phyloP scores from a whole-genome alignment of 2,888 invertebrate genomes.

The Acanthacorydalis orientalis region DNA sequence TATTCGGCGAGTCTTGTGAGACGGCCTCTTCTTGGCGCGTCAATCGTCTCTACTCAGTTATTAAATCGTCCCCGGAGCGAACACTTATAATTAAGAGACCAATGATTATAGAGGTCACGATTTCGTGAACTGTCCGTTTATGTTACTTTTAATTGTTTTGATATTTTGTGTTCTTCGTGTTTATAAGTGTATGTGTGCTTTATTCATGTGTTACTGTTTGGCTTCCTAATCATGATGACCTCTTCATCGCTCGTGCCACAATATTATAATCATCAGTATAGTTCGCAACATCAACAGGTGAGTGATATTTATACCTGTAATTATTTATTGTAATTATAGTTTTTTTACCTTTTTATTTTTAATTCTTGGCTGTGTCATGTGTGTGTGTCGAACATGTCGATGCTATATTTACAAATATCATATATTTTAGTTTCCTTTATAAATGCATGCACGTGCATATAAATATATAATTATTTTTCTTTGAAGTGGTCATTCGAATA shows the following conservation, averaged over 20 bases:
- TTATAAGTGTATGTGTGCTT: background rate
- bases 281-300: conserved; percentile 6
- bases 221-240: background rate
- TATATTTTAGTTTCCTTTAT: background rate
- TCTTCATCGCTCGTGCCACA: background rate
- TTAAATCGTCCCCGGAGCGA: conserved; percentile 4
- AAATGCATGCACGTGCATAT: background rate
- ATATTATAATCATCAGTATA: conserved; percentile 3
- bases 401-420: background rate
- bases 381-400: background rate
- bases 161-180: background rate
- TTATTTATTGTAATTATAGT: no score
- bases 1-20: conserved; percentile 2
- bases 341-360: background rate
- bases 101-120: background rate
- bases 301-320: background rate
- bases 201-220: background rate
- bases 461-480: background rate
- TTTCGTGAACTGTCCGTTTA: background rate
- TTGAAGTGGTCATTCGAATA: no score
- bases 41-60: conserved; percentile 4
- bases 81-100: conserved; percentile 1
- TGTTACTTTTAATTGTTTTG: background rate
- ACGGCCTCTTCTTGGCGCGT: conserved; percentile 5
- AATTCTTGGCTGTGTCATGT: background rate